A percentile compares a stretch with the other conserved stretches of the same genome.
Conservation (phyloP, 2,113 vertebrate species). For the Martes martes region DNA sequence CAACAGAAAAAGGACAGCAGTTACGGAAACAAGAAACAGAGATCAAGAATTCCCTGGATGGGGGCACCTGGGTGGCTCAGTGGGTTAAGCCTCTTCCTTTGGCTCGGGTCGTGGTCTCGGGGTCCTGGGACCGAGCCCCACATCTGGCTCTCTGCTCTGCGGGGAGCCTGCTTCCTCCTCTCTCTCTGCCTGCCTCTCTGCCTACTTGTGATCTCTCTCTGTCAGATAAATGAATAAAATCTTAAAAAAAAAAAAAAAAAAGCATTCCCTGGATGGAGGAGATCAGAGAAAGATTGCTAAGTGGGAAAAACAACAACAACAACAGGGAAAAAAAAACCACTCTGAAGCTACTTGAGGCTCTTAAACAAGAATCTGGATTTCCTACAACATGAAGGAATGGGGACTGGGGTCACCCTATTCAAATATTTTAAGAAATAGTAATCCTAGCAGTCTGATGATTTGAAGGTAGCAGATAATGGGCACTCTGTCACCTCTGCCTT, state of each 20-base stretch:
- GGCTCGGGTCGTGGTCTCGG: too few species aligned
- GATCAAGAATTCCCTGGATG: neutral
- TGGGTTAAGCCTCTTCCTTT: too few species aligned
- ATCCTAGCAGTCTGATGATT: neutral
- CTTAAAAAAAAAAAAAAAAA: too few species aligned
- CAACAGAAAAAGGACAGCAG: neutral
- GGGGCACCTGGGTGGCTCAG: too few species aligned
- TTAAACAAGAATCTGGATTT: neutral
- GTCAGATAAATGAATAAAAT: too few species aligned
- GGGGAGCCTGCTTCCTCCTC: too few species aligned
- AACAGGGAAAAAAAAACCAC: rapidly evolving
- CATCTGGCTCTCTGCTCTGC: too few species aligned
- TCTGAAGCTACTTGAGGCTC: neutral
- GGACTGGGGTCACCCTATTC: too few species aligned
- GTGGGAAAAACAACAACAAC: too few species aligned
- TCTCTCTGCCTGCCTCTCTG: too few species aligned
- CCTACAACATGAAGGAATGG: neutral
- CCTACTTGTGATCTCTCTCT: too few species aligned
- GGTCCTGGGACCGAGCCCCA: too few species aligned
- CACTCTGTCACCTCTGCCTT: neutral
- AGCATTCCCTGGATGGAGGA: neutral
- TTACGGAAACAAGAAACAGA: neutral
- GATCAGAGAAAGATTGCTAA: neutral
- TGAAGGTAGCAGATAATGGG: neutral
- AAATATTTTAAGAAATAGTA: neutral